These are phyloP conservation scores for Leguminivora glycinivorella DNA, from an alignment of 1,140 invertebrate species.

Conservation along the genomic window DNA sequence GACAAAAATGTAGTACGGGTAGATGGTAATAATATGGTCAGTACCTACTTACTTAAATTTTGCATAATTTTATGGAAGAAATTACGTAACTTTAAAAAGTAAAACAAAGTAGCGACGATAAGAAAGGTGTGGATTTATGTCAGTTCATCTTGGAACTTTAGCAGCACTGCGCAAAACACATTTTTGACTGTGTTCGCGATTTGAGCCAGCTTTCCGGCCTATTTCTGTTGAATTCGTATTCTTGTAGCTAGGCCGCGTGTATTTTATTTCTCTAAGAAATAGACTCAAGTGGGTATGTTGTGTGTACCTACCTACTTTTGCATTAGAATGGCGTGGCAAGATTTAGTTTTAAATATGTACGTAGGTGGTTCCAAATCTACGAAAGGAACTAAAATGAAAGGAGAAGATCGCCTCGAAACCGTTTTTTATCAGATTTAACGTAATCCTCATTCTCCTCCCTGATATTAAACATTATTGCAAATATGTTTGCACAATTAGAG, in stretches of 20 bases:
- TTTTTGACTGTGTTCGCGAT: constrained; percentile 4
- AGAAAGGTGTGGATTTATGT: constrained; percentile 17
- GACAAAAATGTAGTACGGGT: background rate
- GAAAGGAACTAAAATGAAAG: too few relatives aligned
- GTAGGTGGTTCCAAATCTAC: background rate
- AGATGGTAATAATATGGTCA: constrained; percentile 9
- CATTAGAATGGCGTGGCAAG: background rate
- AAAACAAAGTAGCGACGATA: constrained; percentile 24
- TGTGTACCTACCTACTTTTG: background rate
- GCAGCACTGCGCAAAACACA: constrained; percentile 7
- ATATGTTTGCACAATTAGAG: too few relatives aligned
- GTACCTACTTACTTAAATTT: constrained; percentile 23
- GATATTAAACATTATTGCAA: too few relatives aligned
- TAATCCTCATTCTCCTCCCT: too few relatives aligned
- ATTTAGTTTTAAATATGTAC: background rate
- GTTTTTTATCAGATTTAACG: too few relatives aligned
- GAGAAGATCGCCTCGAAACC: too few relatives aligned
- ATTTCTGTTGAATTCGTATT: background rate
- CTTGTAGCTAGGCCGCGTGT: constrained; percentile 12
- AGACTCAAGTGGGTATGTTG: background rate
- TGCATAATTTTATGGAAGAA: constrained; percentile 28
- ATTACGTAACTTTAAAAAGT: constrained; percentile 28
- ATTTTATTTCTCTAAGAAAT: constrained; percentile 23
- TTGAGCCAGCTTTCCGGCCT: background rate
- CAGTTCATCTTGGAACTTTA: background rate